phyloP scores from a whole-genome alignment of 2,888 invertebrate species.

The Liodrosophila aerea region DNA sequence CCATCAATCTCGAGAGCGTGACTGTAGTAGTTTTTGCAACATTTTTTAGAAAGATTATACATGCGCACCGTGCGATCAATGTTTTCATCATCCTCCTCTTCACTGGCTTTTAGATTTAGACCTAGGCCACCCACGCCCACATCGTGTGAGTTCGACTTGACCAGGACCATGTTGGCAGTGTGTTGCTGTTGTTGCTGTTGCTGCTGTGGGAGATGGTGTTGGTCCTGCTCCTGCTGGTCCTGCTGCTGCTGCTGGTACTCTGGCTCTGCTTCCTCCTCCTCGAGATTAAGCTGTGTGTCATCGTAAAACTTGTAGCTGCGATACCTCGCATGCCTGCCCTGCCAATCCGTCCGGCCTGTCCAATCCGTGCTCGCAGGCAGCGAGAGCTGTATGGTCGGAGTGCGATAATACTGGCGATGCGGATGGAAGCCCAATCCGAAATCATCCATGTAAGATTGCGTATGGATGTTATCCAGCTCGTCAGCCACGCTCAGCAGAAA shows the following conservation, averaged over 20 bases:
- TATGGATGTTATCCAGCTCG: conserved; percentile 81
- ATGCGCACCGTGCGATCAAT: conserved; percentile 80
- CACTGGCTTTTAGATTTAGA: conserved; percentile 57
- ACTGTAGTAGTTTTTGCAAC: conserved; percentile 80
- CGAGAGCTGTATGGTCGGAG: conserved; percentile 81
- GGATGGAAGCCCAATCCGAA: conserved; percentile 82
- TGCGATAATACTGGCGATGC: conserved; percentile 81
- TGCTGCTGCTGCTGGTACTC: conserved; percentile 24
- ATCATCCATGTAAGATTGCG: conserved; percentile 81
- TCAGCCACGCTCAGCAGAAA: conserved; percentile 81
- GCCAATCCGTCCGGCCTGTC: conserved; percentile 69
- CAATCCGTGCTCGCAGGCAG: conserved; percentile 81
- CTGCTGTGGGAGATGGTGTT: conserved; percentile 14
- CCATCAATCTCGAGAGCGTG: conserved; percentile 68
- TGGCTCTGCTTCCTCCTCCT: conserved; percentile 53
- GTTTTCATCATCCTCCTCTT: conserved; percentile 76
- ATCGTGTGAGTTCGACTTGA: conserved; percentile 63
- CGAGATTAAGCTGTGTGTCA: conserved; percentile 76
- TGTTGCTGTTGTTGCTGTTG: conserved; percentile 28
- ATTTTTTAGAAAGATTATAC: conserved; percentile 81
- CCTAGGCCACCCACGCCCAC: conserved; percentile 64
- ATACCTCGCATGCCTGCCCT: conserved; percentile 70
- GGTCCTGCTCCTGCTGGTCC: conserved; percentile 33
- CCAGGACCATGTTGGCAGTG: conserved; percentile 49
- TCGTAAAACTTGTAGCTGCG: conserved; percentile 77